Percentiles rank a stretch among this genome's conserved stretches.
Evolutionary conservation across 2,797 vertebrate genomes (phyloP).

Genomic region (Botia kubotai): DNA sequence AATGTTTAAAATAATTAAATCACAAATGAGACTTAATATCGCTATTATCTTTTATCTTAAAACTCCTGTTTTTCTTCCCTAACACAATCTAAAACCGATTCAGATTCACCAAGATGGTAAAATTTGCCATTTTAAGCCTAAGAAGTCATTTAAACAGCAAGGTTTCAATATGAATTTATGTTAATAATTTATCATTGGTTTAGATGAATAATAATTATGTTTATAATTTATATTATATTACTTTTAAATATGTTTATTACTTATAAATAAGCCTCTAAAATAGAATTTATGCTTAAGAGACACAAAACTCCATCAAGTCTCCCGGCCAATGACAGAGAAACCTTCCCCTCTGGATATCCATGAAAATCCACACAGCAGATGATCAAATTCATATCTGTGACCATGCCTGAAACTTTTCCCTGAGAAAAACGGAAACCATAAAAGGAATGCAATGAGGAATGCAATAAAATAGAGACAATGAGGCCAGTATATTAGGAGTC

Average conservation of each 20-base stretch:
- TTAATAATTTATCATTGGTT: no score
- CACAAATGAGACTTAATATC: no score
- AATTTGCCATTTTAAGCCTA: no score
- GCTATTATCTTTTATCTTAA: no score
- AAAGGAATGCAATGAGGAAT: slow-evolving; percentile 52
- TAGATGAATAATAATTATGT: no score
- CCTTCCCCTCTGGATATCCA: not conserved
- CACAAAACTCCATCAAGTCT: not conserved
- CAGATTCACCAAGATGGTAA: no score
- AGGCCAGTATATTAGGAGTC: not conserved
- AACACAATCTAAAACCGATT: no score
- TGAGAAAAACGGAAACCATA: slow-evolving; percentile 50
- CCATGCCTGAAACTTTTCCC: slow-evolving; percentile 52
- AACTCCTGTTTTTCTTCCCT: no score
- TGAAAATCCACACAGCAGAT: slow-evolving; percentile 42
- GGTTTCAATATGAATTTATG: no score
- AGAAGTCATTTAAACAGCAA: no score
- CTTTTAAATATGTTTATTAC: not conserved
- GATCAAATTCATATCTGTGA: slow-evolving; percentile 55
- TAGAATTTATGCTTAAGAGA: not conserved
- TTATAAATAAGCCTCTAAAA: not conserved
- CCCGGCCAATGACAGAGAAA: not conserved
- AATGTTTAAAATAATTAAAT: not conserved
- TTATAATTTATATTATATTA: no score
- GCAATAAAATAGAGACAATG: not conserved